phyloP scores from a whole-genome alignment of 2,888 invertebrate species.

The Endomychus coccineus region DNA sequence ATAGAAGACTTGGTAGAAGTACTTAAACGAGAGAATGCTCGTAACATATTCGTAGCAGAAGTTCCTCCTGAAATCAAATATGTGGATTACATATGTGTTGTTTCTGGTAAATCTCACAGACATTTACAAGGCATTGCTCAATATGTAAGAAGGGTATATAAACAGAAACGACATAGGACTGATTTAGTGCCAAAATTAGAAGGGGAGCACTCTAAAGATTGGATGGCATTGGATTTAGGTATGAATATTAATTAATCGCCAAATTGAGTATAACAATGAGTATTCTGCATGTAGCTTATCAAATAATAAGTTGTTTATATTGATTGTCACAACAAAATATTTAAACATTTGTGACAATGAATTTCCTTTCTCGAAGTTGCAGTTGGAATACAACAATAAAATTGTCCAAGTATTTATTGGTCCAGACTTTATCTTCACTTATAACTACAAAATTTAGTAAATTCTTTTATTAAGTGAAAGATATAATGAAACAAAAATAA shows the following conservation, averaged over 20 bases:
- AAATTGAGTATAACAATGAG: not conserved
- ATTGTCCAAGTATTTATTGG: too few relatives aligned
- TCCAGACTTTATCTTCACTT: too few relatives aligned
- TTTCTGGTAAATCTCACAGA: conserved; percentile 63
- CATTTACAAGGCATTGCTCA: conserved; percentile 69
- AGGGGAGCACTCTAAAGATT: conserved; percentile 67
- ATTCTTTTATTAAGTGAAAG: too few relatives aligned
- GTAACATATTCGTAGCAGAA: conserved; percentile 71
- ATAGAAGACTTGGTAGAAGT: conserved; percentile 76
- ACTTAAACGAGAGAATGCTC: conserved; percentile 67
- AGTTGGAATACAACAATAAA: too few relatives aligned
- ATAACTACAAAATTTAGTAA: too few relatives aligned
- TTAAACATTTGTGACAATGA: too few relatives aligned
- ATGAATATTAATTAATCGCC: conserved; percentile 21
- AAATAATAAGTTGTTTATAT: too few relatives aligned
- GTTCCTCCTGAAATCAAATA: conserved; percentile 70
- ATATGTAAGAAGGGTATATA: conserved; percentile 69
- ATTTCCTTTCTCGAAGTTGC: too few relatives aligned
- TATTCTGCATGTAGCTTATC: conserved; percentile 1
- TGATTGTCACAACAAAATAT: too few relatives aligned
- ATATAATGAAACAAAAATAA: too few relatives aligned
- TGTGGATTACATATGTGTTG: conserved; percentile 78
- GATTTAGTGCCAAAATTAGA: conserved; percentile 71
- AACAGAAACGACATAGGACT: conserved; percentile 54
- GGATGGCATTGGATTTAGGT: conserved; percentile 91